phyloP scores from a whole-genome alignment of 2,888 invertebrate genomes.

The Eristalinus sepulchralis region DNA sequence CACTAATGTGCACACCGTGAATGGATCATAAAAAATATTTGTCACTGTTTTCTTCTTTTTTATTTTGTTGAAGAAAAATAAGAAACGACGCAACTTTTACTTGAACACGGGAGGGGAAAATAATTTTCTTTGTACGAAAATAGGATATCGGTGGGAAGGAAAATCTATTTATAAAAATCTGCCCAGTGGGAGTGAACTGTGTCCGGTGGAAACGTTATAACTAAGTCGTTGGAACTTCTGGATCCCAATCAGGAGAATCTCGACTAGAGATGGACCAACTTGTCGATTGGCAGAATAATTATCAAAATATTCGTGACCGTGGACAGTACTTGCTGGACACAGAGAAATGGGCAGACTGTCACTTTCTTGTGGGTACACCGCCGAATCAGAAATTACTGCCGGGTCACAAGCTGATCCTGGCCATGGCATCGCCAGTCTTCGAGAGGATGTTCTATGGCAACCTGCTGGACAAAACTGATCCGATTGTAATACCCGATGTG shows the following conservation, averaged over 20 bases:
- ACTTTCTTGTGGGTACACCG: constrained; percentile 90
- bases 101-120: neutral
- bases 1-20: neutral
- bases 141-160: neutral
- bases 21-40: neutral
- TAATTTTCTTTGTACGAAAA: neutral
- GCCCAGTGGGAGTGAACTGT: neutral
- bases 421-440: constrained; percentile 94
- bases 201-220: neutral
- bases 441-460: constrained; percentile 94
- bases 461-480: constrained; percentile 89
- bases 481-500: constrained; percentile 91
- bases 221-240: neutral
- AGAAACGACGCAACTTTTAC: constrained; percentile 36
- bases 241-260: neutral
- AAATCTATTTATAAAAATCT: constrained; percentile 29
- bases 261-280: constrained; percentile 44
- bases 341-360: constrained; percentile 92
- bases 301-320: constrained; percentile 87
- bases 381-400: constrained; percentile 88
- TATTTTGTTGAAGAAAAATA: constrained; percentile 5
- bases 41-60: constrained; percentile 9
- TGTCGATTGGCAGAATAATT: constrained; percentile 89
- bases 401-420: constrained; percentile 91
- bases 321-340: constrained; percentile 89